Base-by-base conservation (phyloP, 2,888 invertebrate genomes). In the Rhaphigaster nebulosa region DNA sequence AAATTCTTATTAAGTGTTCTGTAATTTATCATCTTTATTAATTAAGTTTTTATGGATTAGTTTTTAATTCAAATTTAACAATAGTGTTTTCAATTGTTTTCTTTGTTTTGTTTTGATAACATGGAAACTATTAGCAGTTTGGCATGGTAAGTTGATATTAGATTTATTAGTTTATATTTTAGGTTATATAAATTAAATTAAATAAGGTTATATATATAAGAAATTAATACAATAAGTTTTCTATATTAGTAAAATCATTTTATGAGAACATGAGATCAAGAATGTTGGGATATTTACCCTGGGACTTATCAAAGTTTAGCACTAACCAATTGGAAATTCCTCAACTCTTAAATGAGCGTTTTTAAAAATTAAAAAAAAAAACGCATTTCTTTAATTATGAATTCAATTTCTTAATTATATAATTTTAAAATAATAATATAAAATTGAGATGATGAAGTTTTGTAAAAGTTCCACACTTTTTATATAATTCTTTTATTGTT, bases 101-200 rank as follows among this genome's bases (percentile, higher is more conserved):
- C 26, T 80, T 80, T 80, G 41, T 45, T 84, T 84, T 84, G 84
- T 84, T 84, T 84, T 26, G 45, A 50, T 84, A 45, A 45, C 84
- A 84, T 84, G 84, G 45, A 50, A n/a, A 45, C 80, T 50, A 45
- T 45, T 84, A 23, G 45, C 45, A 84, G 84, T 84, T 23, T 50
- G n/a, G 41, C 13, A 50, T 87, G 87, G 90, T 90, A 90, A 54
- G 80, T 56, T 41, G 15, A 38, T n/a, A 80, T 84, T 26, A 50
- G 45, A 45, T 10, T 13, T n/a, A 13, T 13, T 23, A 20, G 0
- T 76, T 76, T 38, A 18, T 76, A 65, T 29, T 10, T 60, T 15
- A 13, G 29, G 0, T 29, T 65, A 29, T 65, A 15, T 4, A 20
- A n/a, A n/a, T 60, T 15, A 13, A 29, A 1, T 29, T 65, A 29